phyloP scores from a whole-genome alignment of 1,140 invertebrate genomes.

The Aradophagus sp. region DNA sequence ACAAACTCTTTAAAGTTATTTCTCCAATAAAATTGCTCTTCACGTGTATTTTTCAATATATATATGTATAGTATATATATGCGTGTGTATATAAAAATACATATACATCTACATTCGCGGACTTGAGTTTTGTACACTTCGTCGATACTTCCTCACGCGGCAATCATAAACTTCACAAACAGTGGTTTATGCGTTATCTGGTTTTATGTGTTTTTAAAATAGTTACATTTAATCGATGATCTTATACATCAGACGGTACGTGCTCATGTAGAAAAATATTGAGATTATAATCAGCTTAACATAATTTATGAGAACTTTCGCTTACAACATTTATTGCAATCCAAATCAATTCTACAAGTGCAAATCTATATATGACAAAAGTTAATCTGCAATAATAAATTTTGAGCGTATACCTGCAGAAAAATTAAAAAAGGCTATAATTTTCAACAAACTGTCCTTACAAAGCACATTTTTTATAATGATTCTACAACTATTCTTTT shows the following conservation, averaged over 20 bases:
- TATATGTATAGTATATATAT: too few species aligned
- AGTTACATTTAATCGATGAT: constrained; percentile 5
- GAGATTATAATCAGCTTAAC: not conserved
- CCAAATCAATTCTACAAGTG: too few species aligned
- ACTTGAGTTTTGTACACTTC: constrained; percentile 13
- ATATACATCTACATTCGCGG: constrained; percentile 23
- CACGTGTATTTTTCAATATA: constrained; percentile 22
- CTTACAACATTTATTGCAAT: too few species aligned
- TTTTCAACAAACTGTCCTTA: too few species aligned
- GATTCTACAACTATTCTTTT: too few species aligned
- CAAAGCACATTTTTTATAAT: too few species aligned
- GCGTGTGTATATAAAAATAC: too few species aligned
- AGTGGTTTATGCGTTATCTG: constrained; percentile 6
- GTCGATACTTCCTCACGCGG: constrained; percentile 22
- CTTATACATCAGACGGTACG: constrained; percentile 11
- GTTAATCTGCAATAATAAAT: too few species aligned
- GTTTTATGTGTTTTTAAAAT: constrained; percentile 23
- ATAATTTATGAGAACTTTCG: too few species aligned
- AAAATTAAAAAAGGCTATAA: too few species aligned
- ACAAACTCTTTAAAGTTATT: constrained; percentile 25
- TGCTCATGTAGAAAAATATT: constrained; percentile 4
- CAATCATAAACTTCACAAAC: constrained; percentile 28
- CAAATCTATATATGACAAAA: too few species aligned
- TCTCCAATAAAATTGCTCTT: constrained; percentile 25
- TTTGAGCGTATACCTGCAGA: too few species aligned